Evolutionary conservation across 1,140 invertebrate genomes (phyloP), one percentile per base, ranked within the genome.

Genomic region (Drosophila paulistorum): DNA sequence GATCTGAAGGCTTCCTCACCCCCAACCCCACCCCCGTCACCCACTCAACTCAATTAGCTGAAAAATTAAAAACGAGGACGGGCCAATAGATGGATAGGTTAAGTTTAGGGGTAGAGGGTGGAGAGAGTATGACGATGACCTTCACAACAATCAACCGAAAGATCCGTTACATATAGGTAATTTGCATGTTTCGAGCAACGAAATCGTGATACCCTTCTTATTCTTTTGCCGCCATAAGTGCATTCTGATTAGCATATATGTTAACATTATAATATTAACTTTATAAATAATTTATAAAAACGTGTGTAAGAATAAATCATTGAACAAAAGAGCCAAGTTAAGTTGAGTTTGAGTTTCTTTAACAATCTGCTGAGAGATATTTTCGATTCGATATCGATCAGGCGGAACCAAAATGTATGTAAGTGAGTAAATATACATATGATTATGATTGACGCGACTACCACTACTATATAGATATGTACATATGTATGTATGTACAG

Each of bases 301-400:
- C 37, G 37, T 39, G 11, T 39, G 37, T 4, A 39, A 39, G 13
- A 74, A 74, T 68, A 64, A 76, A 76, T 76, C 73, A 77, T 20
- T 51, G 14, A 20, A 51, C 45, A 51, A 0, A 4, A 39, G 1
- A 51, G 45, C 17, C 17, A 51, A 23, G 45, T 23, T 26, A 9
- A 70, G 55, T 66, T 3, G 13, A 41, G 26, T 14, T 23, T 9
- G 11, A 26, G 41, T 48, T 10, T 76, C 59, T 35, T 55, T 7
- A 39, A 17, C 13, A 17, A 60, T 55, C 41, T 57, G 23, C 39
- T 65, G 5, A 30, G 5, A 30, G 68, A 41, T 58, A 72, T 62
- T 68, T 7, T 57, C 33, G 39, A 26, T 4, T 26, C 3, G 3
- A 26, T 26, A 26, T 4, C 23, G 23, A 62, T 33, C 14, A 63